Percentiles rank a stretch among this genome's conserved stretches.
These are phyloP conservation scores for Argya squamiceps DNA, from an alignment of 2,797 vertebrate species.

Conservation along the genomic window DNA sequence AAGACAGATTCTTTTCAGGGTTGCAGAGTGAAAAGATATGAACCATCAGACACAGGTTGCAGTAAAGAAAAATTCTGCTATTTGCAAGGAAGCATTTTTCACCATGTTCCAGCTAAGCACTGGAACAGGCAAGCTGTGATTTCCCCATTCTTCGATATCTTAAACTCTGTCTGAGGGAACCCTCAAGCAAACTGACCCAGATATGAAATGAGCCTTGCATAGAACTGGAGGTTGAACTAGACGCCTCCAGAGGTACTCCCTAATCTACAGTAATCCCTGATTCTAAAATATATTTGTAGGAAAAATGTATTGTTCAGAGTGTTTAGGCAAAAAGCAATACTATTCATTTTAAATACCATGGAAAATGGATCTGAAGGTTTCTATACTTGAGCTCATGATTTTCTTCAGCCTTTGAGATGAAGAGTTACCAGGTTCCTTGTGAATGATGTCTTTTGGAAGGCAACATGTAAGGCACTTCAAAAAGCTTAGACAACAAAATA, in stretches of 20 bases:
- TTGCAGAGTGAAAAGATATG: not conserved
- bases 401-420: not conserved
- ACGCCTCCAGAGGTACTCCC: not conserved
- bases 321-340: not conserved
- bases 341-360: not conserved
- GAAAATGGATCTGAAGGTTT: not conserved
- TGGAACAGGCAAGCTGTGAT: not conserved
- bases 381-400: not conserved
- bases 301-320: not conserved
- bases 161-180: not conserved
- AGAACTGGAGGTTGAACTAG: not conserved
- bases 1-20: not conserved
- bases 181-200: not conserved
- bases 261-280: not conserved
- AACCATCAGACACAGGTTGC: not conserved
- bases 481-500: constrained; percentile 8
- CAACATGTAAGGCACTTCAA: not conserved
- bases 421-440: not conserved
- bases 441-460: not conserved
- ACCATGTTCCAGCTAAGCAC: not conserved
- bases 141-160: not conserved
- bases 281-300: not conserved
- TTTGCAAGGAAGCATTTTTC: not conserved
- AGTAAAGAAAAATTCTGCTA: not conserved
- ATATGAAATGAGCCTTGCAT: not conserved